Base-by-base conservation (phyloP, 1,140 invertebrate genomes). In the Ceratoteleas bidentatus region DNA sequence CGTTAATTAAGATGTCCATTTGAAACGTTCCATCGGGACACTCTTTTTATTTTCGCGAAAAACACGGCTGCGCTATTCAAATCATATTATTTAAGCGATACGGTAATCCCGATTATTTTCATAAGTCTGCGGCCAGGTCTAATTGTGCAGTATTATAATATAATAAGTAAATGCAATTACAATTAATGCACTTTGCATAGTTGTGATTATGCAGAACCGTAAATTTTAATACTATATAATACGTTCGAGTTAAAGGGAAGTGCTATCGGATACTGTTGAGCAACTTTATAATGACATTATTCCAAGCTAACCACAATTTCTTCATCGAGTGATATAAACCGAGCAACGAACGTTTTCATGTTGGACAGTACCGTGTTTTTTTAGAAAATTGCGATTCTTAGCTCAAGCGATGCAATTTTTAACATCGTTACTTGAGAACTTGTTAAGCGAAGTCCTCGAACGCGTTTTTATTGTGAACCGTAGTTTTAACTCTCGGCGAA, bases 271-370 rank as follows among this genome's bases (percentile, higher is more conserved):
- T 64, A 64, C 34, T 40, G 33, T 40, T 53, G 32, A 47, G 14
- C 53, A 64, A 64, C 61, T 64, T 64, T 64, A 64, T 64, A 64
- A 64, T 64, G 61, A 64, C 61, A 64, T 64, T 64, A 34, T 64
- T 14, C 47, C 32, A 36, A 38, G 14, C 33, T 47, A 60, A 60
- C 57, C 57, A 13, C 38, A 9, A 33, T n/a, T 47, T 60, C 57
- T 60, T 47, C 34, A 15, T 60, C 43, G 32, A 47, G 24, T 58
- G 3, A 15, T 11, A 11, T 9, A 47, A 47, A 45, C 32, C 47
- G 13, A 60, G 16, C 36, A 43, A 34, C 38, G 34, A 53, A 53
- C 7, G 49, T 45, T 45, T 45, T 45, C 10, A n/a, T n/a, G 10
- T 10, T 45, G 13, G 13, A n/a, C 43, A n/a, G n/a, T 45, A n/a